Evolutionary conservation across 1,140 invertebrate genomes (phyloP), one percentile per base, ranked within the genome.

Genomic region (Microplitis demolitor): DNA sequence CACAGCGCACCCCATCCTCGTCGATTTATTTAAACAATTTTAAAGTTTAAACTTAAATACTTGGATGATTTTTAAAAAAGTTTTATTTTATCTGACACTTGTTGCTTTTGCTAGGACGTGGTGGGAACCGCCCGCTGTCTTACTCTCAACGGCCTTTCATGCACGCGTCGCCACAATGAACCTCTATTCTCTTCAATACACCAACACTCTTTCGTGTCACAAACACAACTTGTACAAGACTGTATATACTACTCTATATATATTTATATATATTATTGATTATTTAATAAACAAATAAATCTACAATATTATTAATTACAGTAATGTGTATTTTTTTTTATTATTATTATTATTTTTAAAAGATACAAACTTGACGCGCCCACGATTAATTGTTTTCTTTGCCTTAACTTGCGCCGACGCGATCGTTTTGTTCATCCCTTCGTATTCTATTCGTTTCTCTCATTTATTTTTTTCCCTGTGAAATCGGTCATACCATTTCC

Each of bases 1-100:
- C 75, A 94, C 90, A 72, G 93, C 91, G 89, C 93, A 94, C 83
- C 93, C 93, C 93, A 94, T 94, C 81, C 89, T 90, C 73, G 8
- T 37, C 14, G 14, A 50, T 61, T 74, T 72, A 58, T 31, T 75
- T 24, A 50, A 33, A 35, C 35, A 50, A 62, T 58, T 69, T 54
- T 63, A 35, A 6, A 63, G 24, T 34, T 11, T 6, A 45, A 45
- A 3, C 6, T 35, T 37, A 13, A 9, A 50, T n/a, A 31, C 58
- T 34, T 13, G 35, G 24, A 58, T 11, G 45, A 14, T 50, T 14
- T 35, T 72, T 45, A 39, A 54, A 34, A 8, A 50, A 33, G 60
- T 34, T 67, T 35, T 60, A 9, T 9, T 69, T 66, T 58, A 16
- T 66, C 75, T 84, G 82, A 85, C 84, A 85, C 84, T 85, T 84